Evolutionary conservation across 2,888 invertebrate species (phyloP).

Genomic region (Pristionchus exspectatus): DNA sequence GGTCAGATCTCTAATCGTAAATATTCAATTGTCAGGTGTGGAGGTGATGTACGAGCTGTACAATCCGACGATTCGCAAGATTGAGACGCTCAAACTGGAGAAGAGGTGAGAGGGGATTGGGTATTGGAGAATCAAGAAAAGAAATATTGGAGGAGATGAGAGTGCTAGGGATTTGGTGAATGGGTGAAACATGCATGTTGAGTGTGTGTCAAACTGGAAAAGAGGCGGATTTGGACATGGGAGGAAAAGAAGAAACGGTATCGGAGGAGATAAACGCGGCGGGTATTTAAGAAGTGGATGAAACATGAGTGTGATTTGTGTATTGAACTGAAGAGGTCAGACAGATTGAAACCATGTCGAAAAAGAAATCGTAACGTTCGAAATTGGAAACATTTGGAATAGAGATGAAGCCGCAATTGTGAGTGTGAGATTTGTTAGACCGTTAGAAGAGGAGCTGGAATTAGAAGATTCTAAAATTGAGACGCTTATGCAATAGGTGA

Average conservation of each 20-base stretch:
- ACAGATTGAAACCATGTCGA: neutral
- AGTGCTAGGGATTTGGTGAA: neutral
- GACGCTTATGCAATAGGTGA: neutral
- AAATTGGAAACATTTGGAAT: neutral
- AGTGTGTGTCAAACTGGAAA: no score
- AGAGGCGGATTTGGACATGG: neutral
- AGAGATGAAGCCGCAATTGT: neutral
- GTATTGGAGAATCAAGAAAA: neutral
- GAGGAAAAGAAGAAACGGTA: no score
- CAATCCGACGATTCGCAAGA: conserved; percentile 91
- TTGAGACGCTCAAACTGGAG: conserved; percentile 93
- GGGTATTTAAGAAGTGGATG: no score
- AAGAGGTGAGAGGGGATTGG: conserved; percentile 83
- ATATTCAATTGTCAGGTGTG: conserved; percentile 80
- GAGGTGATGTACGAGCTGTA: conserved; percentile 91
- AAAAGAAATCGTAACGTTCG: neutral
- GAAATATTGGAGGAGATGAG: no score
- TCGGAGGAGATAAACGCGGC: no score
- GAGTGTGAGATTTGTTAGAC: neutral
- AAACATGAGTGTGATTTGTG: no score
- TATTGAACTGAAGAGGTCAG: no score
- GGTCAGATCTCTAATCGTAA: neutral
- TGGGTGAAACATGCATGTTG: neutral
- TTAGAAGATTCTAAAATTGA: neutral
- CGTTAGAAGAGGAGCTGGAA: neutral